Base-by-base conservation (phyloP, 2,797 vertebrate genomes). In the Nyctalus aviator region DNA sequence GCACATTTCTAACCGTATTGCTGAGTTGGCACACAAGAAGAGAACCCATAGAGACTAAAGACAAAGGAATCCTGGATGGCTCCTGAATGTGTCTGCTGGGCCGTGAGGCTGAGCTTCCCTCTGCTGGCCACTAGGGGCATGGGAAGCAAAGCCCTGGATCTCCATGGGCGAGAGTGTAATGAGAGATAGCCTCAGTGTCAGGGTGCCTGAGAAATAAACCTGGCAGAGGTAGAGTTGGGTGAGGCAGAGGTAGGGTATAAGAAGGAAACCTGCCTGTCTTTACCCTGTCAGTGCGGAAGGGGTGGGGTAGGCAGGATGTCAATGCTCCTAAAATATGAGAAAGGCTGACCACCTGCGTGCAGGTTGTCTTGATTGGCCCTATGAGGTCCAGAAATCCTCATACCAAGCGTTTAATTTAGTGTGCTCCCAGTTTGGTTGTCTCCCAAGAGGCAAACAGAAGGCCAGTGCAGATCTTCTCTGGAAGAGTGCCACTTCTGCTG, bases 401-500 rank as follows among this genome's bases (percentile, higher is more conserved):
- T 55, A 27, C 50, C 59, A 68, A 53, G 50, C 71, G 18, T 86
- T 79, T 59, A 71, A 46, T 88, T 69, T 71, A 88, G 91, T 84
- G 23, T 37, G 50, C 21, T 44, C 10, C 30, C 21, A 1, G 68
- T 13, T 59, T 86, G 37, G 10, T 53, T 79, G 62, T 57, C 66
- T 97, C 69, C 46, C 71, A 89, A 25, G 48, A 82, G 25, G 27
- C 57, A 90, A 91, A 75, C n/a, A 62, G 76, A 86, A 76, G 23
- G n/a, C 27, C 91, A 87, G 64, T 13, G 55, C 23, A 55, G 0
- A 13, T 72, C 69, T 87, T 91, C 35, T 64, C 84, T 84, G 25
- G 23, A 87, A 89, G 37, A 48, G 3, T 68, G 37, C 37, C 37
- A 4, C 20, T 81, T 93, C 21, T 76, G 18, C 30, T 23, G 10